Conservation (phyloP, 2,888 invertebrate genomes). For the Cetonia aurata region DNA sequence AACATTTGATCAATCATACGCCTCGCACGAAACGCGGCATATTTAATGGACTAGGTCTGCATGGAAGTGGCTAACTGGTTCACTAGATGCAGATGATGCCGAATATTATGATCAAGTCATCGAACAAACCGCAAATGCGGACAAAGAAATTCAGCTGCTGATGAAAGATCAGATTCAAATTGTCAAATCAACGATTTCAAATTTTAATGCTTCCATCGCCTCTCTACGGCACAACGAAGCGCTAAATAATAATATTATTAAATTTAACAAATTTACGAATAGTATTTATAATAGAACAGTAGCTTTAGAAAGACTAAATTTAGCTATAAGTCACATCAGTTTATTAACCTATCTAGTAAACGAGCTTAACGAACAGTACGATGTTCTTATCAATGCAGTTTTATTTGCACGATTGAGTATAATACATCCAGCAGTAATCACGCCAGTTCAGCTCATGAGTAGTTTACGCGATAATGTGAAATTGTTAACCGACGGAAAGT, state of each 20-base stretch:
- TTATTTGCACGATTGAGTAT: constrained; percentile 20
- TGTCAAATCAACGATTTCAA: constrained; percentile 29
- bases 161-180: constrained; percentile 40
- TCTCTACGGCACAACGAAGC: too few species aligned
- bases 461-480: background rate
- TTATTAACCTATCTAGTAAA: constrained; percentile 5
- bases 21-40: constrained; percentile 10
- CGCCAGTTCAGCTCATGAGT: background rate
- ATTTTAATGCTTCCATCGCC: constrained; percentile 24
- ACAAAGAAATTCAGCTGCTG: constrained; percentile 18
- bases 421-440: constrained; percentile 6
- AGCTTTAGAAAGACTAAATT: constrained; percentile 19
- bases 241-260: too few species aligned
- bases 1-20: background rate
- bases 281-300: constrained; percentile 14
- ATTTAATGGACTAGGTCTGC: constrained; percentile 19
- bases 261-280: background rate
- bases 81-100: constrained; percentile 2
- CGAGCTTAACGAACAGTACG: constrained; percentile 30
- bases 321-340: constrained; percentile 18
- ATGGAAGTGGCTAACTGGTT: constrained; percentile 21
- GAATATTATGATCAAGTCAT: constrained; percentile 12
- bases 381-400: constrained; percentile 24
- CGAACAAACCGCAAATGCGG: constrained; percentile 23
- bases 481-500: background rate